phyloP scores from a whole-genome alignment of 2,888 invertebrate species.

The Atrina japonica region DNA sequence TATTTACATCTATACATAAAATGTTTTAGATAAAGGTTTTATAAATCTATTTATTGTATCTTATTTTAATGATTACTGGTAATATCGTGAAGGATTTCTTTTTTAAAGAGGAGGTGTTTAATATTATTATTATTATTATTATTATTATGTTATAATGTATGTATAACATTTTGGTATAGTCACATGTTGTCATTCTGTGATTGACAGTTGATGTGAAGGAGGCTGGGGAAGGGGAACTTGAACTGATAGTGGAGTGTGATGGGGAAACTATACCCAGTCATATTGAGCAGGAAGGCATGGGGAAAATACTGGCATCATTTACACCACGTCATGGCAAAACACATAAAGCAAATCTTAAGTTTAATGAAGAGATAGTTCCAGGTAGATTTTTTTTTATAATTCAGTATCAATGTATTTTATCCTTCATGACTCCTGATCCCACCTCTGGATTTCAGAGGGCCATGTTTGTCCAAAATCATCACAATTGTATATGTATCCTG shows the following conservation, averaged over 20 bases:
- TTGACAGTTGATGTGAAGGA: constrained; percentile 96
- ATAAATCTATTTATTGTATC: no score
- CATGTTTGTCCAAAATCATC: no score
- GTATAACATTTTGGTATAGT: no score
- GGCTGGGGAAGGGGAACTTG: constrained; percentile 98
- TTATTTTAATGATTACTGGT: no score
- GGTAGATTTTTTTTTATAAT: constrained; percentile 73
- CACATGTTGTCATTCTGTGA: no score
- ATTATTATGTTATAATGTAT: no score
- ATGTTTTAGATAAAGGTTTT: background rate
- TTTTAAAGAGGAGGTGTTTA: no score
- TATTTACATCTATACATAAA: background rate
- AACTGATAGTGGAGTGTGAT: constrained; percentile 82
- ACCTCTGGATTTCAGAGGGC: no score
- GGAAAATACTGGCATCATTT: constrained; percentile 90
- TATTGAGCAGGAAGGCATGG: constrained; percentile 90
- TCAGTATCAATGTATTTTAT: background rate
- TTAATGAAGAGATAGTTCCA: constrained; percentile 82
- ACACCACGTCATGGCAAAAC: constrained; percentile 92
- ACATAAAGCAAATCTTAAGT: constrained; percentile 93
- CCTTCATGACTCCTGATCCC: no score
- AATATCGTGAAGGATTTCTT: no score
- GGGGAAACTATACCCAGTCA: constrained; percentile 92
- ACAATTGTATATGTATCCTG: no score
- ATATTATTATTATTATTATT: no score